phyloP scores from a whole-genome alignment of 2,113 vertebrate species.

The Odocoileus hemionus region DNA sequence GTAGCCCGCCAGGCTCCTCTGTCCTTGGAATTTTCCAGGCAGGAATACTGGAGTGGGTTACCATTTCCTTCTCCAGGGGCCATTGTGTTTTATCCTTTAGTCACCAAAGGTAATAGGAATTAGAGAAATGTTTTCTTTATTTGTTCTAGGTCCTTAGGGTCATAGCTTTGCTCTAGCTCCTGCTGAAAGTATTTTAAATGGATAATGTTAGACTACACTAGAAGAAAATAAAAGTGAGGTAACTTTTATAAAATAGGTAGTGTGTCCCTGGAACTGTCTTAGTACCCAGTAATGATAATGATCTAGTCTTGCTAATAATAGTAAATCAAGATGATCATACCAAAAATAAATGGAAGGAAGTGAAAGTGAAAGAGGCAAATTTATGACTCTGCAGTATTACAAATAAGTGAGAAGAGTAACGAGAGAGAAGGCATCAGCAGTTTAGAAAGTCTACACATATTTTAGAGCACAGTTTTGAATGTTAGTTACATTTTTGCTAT shows the following conservation, averaged over 20 bases:
- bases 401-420: neutral
- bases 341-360: neutral
- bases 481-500: neutral
- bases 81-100: neutral
- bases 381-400: neutral
- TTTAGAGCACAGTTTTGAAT: conserved; percentile 1
- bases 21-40: neutral
- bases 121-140: neutral
- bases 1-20: neutral
- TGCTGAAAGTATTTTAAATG: neutral
- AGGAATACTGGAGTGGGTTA: neutral
- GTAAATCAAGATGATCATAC: neutral
- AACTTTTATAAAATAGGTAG: neutral
- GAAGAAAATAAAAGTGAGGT: neutral
- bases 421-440: neutral
- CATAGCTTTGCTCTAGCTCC: neutral
- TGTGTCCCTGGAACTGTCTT: neutral
- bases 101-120: neutral
- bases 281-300: neutral
- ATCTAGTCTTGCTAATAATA: neutral
- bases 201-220: neutral
- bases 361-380: neutral
- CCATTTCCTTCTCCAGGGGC: neutral
- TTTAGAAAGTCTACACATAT: neutral
- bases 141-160: neutral